Base-by-base conservation (phyloP, 2,888 invertebrate species). In the Steromphala cineraria region DNA sequence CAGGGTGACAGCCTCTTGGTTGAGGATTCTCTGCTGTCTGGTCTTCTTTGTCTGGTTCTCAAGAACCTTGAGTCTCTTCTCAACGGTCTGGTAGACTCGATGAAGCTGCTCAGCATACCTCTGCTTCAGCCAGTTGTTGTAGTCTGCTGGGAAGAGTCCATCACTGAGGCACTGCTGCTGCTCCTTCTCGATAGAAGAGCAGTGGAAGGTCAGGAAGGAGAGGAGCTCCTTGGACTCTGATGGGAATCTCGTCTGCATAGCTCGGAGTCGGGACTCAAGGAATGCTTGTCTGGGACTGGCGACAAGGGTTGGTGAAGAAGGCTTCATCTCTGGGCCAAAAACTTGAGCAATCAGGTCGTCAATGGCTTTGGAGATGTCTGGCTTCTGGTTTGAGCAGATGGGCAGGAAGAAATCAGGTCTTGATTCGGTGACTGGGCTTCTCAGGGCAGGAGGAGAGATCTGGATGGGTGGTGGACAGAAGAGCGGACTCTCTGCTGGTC, bases 81-180 rank as follows among this genome's bases (percentile, higher is more conserved):
- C 71, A 17, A 71, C 36, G 19, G 3, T 36, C 13, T 28, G n/a
- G 36, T 36, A 36, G n/a, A 71, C 71, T n/a, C 28, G 36, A 40
- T 71, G 71, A 17, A 71, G 71, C 31, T 71, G 71, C 4, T 71
- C 71, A 8, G 17, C 19, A 19, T 71, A 71, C 19, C 71, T 17
- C 17, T 71, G 28, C 2, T 31, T 40, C 40, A 71, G 71, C 71
- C 71, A 71, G 31, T 19, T 36, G 71, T 40, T 28, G 40, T 71
- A 71, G 71, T 71, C 71, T 10, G 71, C 36, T n/a, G 71, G 71
- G 71, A 71, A 40, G 71, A 71, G 36, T 17, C 40, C 40, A 40
- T 40, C 71, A 36, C 36, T 31, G 15, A 71, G 40, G 36, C 71
- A 71, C 36, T 71, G 71, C n/a, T 40, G 71, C 28, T 71, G 71